Conservation (phyloP, 2,113 vertebrate genomes). For the Bambusicola thoracicus region DNA sequence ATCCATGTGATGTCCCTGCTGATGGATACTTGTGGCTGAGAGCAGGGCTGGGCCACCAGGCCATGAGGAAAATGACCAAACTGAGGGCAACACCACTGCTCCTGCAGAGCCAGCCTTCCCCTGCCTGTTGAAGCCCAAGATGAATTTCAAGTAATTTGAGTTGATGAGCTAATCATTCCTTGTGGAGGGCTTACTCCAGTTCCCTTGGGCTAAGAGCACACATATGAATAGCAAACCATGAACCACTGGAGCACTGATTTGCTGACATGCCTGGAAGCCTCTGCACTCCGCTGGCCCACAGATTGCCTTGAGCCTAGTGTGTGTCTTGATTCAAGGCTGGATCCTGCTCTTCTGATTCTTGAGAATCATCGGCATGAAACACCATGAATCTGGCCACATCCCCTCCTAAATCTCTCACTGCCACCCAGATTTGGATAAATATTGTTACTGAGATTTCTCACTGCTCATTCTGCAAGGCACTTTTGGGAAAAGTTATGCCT, state of each 20-base stretch:
- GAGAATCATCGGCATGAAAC: not conserved
- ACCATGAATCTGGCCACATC: not conserved
- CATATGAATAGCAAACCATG: not conserved
- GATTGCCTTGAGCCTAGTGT: not conserved
- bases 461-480: rapidly evolving
- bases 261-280: not conserved
- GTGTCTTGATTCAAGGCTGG: rapidly evolving
- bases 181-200: not conserved
- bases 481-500: not conserved
- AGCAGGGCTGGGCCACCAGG: not conserved
- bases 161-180: not conserved
- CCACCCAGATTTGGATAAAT: not conserved
- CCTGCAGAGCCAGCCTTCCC: not conserved
- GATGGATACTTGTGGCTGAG: rapidly evolving
- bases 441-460: rapidly evolving
- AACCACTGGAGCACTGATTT: not conserved
- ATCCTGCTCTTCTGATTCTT: not conserved
- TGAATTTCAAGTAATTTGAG: not conserved
- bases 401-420: not conserved
- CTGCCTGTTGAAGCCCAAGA: not conserved
- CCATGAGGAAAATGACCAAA: not conserved
- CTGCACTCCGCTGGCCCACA: not conserved
- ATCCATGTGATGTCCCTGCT: not conserved
- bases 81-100: too few species aligned
- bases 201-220: not conserved